A percentile compares a stretch with the other conserved stretches of the same genome.
Evolutionary conservation across 2,797 vertebrate genomes (phyloP).

Genomic region (Tauraco hartlaubi): DNA sequence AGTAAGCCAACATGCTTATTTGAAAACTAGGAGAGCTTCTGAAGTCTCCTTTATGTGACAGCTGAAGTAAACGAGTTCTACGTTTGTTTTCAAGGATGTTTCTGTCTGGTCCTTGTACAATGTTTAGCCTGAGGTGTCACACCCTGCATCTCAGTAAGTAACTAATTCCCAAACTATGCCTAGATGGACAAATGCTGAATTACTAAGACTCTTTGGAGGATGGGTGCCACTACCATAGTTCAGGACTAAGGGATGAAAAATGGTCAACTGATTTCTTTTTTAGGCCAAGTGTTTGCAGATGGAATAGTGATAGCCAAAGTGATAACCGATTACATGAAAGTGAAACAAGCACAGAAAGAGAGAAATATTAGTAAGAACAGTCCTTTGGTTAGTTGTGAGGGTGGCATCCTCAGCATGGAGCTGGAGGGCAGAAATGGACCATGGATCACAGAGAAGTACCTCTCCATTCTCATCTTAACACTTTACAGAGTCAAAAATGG

Average conservation of each 20-base stretch:
- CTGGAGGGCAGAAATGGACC: background rate
- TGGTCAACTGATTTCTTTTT: background rate
- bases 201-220: background rate
- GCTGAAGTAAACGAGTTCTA: background rate
- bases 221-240: background rate
- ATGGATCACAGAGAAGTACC: background rate
- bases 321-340: accelerated
- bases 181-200: background rate
- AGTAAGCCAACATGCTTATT: background rate
- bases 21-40: background rate
- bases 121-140: background rate
- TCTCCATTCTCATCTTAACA: background rate
- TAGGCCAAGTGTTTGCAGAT: background rate
- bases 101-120: background rate
- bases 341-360: background rate
- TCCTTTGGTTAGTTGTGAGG: background rate
- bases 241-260: background rate
- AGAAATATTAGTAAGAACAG: background rate
- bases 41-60: background rate
- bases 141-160: background rate
- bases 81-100: background rate
- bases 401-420: background rate
- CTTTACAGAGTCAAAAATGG: background rate
- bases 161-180: background rate
- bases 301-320: background rate